Base-by-base conservation (phyloP, 2,888 invertebrate species). In the Thumatha senex region DNA sequence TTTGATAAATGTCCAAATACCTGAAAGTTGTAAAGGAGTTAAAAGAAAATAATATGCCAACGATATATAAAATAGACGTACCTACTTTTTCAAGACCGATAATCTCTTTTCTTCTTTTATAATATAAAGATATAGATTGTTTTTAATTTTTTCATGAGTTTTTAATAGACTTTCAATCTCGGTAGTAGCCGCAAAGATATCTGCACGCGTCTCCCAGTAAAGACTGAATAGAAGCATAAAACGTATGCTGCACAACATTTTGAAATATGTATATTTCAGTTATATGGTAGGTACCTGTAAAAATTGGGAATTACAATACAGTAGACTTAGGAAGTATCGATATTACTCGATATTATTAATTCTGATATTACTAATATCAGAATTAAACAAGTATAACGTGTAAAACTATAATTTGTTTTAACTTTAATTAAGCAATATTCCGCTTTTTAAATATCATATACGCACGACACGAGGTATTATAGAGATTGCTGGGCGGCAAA, bases 241-340 rank as follows among this genome's bases (percentile, higher is more conserved):
- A n/a, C 7, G n/a, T n/a, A 42, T 12, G 14, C 15, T n/a, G 1
- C 3, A 31, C n/a, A 33, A 11, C 41, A 41, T 41, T 14, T 67
- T 73, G 35, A 63, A 56, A 54, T 58, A 24, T 24, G 3, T 24
- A 24, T 24, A 24, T 24, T 24, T 5, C 18, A 24, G 18, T 24
- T 4, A 24, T 4, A 24, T n/a, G n/a, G n/a, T n/a, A n/a, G n/a
- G 3, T 24, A 24, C 18, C 18, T 24, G 18, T 24, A 24, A 24
- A 24, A 24, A 4, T 24, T 24, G 5, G 5, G 18, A 5, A 24
- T 4, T 24, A 24, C 2, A 24, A 24, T n/a, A n/a, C n/a, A n/a
- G n/a, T n/a, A n/a, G n/a, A n/a, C n/a, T n/a, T n/a, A n/a, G n/a
- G n/a, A n/a, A n/a, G n/a, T n/a, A n/a, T n/a, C n/a, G n/a, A n/a